A percentile compares a stretch with the other conserved stretches of the same genome.
phyloP scores from a whole-genome alignment of 2,797 vertebrate genomes.

The Pangasius macronema region DNA sequence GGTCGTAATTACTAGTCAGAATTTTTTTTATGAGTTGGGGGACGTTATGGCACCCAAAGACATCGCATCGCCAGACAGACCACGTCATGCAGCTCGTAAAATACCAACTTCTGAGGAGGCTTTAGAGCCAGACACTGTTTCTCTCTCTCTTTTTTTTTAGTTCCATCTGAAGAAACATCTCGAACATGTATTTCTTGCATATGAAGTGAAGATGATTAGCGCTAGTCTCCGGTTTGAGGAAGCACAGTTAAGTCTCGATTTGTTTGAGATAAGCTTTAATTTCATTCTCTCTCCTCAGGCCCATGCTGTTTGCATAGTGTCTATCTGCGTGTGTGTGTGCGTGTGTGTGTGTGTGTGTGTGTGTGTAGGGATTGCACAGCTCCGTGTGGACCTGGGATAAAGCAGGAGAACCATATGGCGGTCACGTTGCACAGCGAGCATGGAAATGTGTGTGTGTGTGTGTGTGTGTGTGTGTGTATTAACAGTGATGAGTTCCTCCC shows the following conservation, averaged over 20 bases:
- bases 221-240: background rate
- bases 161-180: background rate
- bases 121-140: background rate
- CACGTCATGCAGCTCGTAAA: background rate
- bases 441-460: conserved; percentile 16
- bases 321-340: conserved; percentile 6
- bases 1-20: background rate
- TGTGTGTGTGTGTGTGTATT: background rate
- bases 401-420: conserved; percentile 9
- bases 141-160: background rate
- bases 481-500: background rate
- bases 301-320: conserved; percentile 6
- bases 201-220: background rate
- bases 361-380: conserved; percentile 10
- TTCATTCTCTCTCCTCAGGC: conserved; percentile 12
- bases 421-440: background rate
- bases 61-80: background rate
- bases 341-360: background rate
- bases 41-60: background rate
- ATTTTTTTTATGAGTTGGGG: background rate
- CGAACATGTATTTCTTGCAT: background rate
- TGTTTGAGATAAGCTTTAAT: background rate
- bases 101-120: background rate
- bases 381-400: conserved; percentile 7
- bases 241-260: background rate